Base-by-base conservation (phyloP, 2,888 invertebrate species). In the Abscondita cerata region DNA sequence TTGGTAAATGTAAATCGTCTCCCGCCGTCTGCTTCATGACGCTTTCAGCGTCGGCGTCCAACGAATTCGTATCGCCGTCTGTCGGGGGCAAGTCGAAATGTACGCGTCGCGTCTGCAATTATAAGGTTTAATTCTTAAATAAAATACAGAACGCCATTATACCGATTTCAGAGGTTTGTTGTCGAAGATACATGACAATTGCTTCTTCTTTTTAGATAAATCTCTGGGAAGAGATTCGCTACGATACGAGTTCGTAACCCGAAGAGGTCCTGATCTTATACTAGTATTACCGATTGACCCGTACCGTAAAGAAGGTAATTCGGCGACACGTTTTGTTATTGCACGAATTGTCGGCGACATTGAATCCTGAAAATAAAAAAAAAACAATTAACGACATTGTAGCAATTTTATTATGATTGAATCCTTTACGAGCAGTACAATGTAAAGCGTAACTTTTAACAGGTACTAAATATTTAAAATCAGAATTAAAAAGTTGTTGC, bases 221-320 rank as follows among this genome's bases (percentile, higher is more conserved):
- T 62, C 52, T 59, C 62, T 67, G 38, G 71, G 71, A 61, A 70
- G 40, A 41, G 72, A 67, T 12, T 73, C 73, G 20, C 48, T 53
- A 12, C 66, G 60, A 62, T 67, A 67, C 11, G 65, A 52, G 47
- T 57, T 58, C 8, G 68, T 62, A 5, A 77, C 68, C 19, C 73
- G 68, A 19, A 76, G 61, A 1, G 76, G 75, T 6, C 75, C 76
- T 1, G 72, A 73, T 52, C 64, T 67, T 9, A 67, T 56, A 51
- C 69, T 71, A 54, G 65, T 74, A 15, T 73, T 71, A 11, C 75
- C 77, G 20, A 76, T 61, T 12, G 73, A 66, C 20, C 77, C 76
- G 65, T 77, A 78, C 60, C 75, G 64, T n/a, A 78, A 63, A 1
- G 76, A 75, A 4, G 78, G 78, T n/a, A 77, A 71, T 64, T 78